Evolutionary conservation across 1,140 invertebrate species (phyloP).

Genomic region (Brachionus angularis): DNA sequence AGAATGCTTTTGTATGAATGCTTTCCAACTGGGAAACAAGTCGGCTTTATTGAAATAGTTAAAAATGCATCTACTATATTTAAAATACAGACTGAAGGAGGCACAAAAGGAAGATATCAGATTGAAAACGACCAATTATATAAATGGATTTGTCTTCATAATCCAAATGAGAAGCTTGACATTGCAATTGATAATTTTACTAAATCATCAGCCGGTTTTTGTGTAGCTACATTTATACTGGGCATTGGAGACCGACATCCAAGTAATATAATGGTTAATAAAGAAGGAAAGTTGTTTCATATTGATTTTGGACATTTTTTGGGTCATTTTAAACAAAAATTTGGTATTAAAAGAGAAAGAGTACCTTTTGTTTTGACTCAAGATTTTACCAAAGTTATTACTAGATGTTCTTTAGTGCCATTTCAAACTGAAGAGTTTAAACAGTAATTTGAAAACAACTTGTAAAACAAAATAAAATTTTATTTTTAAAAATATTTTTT

Average conservation of each 20-base stretch:
- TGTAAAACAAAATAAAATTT: too few species aligned
- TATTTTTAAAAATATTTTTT: neutral
- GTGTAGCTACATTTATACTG: slow-evolving; percentile 96
- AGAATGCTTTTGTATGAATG: slow-evolving; percentile 93
- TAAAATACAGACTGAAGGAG: slow-evolving; percentile 84
- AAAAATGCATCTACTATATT: slow-evolving; percentile 87
- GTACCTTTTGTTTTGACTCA: slow-evolving; percentile 97
- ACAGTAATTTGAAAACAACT: too few species aligned
- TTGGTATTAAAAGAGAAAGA: slow-evolving; percentile 89
- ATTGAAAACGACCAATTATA: slow-evolving; percentile 76
- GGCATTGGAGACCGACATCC: slow-evolving; percentile 94
- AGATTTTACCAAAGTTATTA: slow-evolving; percentile 92
- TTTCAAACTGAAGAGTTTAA: slow-evolving; percentile 12
- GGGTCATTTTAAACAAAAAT: slow-evolving; percentile 98
- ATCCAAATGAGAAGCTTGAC: slow-evolving; percentile 68
- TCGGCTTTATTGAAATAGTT: slow-evolving; percentile 90
- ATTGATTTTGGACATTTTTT: slow-evolving; percentile 99
- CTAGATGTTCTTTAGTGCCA: neutral
- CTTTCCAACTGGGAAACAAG: slow-evolving; percentile 81
- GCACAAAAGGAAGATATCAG: slow-evolving; percentile 71
- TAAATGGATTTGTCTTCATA: slow-evolving; percentile 85
- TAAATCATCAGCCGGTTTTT: slow-evolving; percentile 92
- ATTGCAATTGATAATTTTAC: slow-evolving; percentile 94
- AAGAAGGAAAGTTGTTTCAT: slow-evolving; percentile 83
- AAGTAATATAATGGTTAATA: slow-evolving; percentile 98